Percentiles rank a stretch among this genome's conserved stretches.
These are phyloP conservation scores for Ambastaia sidthimunki DNA, from an alignment of 2,797 vertebrate genomes.

Conservation along the genomic window DNA sequence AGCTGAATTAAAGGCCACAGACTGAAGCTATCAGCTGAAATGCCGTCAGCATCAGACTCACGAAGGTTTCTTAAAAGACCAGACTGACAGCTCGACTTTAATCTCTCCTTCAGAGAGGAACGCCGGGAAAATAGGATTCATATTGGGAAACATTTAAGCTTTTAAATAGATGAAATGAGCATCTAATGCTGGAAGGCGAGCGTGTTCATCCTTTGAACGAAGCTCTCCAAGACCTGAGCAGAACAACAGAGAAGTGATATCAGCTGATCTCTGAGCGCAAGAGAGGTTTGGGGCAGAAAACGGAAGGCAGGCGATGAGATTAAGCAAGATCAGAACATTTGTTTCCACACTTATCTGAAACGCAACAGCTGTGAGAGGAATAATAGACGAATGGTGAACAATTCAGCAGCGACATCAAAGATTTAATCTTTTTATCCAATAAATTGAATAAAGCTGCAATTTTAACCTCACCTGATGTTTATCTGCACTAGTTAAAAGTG, in stretches of 20 bases:
- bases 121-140: constrained; percentile 79
- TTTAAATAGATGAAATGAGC: constrained; percentile 78
- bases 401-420: constrained; percentile 62
- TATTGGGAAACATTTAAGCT: constrained; percentile 79
- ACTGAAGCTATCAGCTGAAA: constrained; percentile 73
- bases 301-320: constrained; percentile 72
- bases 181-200: constrained; percentile 74
- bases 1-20: constrained; percentile 73
- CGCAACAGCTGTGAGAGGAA: constrained; percentile 70
- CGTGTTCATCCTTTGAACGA: constrained; percentile 72
- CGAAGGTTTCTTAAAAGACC: constrained; percentile 69
- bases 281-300: constrained; percentile 33
- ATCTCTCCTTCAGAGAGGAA: constrained; percentile 77
- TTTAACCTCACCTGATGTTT: constrained; percentile 60
- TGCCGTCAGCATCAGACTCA: constrained; percentile 69
- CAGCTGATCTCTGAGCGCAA: constrained; percentile 66
- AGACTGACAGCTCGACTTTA: constrained; percentile 79
- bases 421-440: constrained; percentile 70
- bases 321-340: constrained; percentile 76
- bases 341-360: constrained; percentile 78
- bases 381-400: constrained; percentile 67
- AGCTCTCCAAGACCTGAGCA: constrained; percentile 67
- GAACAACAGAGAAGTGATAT: constrained; percentile 77
- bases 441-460: constrained; percentile 68
- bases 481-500: constrained; percentile 53